Evolutionary conservation across 2,888 invertebrate genomes (phyloP), one percentile per base, ranked within the genome.

Genomic region (Nasonovia ribisnigri): DNA sequence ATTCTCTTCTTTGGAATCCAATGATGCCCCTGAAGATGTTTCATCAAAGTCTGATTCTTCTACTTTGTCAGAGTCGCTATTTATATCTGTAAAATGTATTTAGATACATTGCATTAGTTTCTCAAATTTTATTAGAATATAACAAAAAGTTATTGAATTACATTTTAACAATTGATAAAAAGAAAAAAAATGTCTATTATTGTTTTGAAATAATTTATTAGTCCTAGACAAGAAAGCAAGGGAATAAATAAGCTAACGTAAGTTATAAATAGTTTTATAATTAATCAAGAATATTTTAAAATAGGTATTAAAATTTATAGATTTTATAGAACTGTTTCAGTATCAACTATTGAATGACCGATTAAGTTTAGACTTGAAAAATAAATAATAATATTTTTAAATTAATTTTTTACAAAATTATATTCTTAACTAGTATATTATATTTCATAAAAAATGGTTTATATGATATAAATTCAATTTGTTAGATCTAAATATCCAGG

Each of bases 41-140:
- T 93, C 93, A 54, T 93, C 93, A 90, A 93, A 93, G 29, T 93
- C 93, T 26, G 93, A 93, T 36, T 93, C 93, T 84, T 93, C 93
- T 36, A 84, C 93, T 89, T 93, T 90, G 36, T 93, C 93, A 46
- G 93, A 84, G 24, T 93, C 93, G 42, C 84, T 84, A 89, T 93
- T 90, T 60, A 93, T 48, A 60, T 48, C 93, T 93, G 57, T 36
- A 93, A 93, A 77, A 88, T 26, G 48, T 67, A 16, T 13, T 60
- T n/a, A 67, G 4, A 13, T 67, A n/a, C 11, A 29, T 60, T 60
- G 46, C 46, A 29, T 60, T 60, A n/a, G 29, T 29, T 60, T 60
- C 29, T 60, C 13, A 60, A 60, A 60, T 29, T 60, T 29, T 60
- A 60, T n/a, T n/a, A 60, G 1, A 60, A 60, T 2, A 60, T 13